Conservation (phyloP, 1,140 invertebrate genomes). For the Akabosia matsudoensis region DNA sequence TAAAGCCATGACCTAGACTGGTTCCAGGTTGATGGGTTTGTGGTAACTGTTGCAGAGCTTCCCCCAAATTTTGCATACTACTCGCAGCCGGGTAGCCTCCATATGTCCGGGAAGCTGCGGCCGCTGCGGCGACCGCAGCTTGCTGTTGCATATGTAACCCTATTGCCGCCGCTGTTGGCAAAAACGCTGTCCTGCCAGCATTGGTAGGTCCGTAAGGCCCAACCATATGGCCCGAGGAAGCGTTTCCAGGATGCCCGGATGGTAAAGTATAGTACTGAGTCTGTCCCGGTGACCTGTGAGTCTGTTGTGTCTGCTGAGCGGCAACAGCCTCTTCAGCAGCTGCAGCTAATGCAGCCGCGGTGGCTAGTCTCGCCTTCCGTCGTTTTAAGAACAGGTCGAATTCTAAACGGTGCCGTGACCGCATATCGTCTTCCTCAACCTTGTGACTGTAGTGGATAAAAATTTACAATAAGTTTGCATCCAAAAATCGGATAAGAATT, state of each 20-base stretch:
- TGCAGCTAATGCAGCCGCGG: constrained; percentile 26
- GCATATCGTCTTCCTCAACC: constrained; percentile 40
- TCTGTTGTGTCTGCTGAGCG: constrained; percentile 26
- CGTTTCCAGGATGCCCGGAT: background rate
- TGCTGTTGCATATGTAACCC: constrained; percentile 13
- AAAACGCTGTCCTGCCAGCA: background rate
- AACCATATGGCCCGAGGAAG: background rate
- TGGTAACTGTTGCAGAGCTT: constrained; percentile 3
- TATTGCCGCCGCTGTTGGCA: background rate
- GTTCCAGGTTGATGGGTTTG: background rate
- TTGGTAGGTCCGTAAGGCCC: background rate
- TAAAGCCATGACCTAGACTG: constrained; percentile 17
- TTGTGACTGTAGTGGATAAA: constrained; percentile 33
- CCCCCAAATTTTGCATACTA: background rate
- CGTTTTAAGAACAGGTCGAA: constrained; percentile 32
- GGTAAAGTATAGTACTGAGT: background rate
- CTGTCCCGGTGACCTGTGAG: background rate
- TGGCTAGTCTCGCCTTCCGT: constrained; percentile 30
- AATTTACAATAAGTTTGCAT: background rate
- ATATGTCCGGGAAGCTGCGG: background rate
- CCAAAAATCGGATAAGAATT: constrained; percentile 17
- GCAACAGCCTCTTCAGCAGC: constrained; percentile 13
- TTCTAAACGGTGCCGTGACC: constrained; percentile 34
- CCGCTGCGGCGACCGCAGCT: background rate
- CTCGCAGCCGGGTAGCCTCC: background rate